These are phyloP conservation scores for Papilio polytes DNA, from an alignment of 1,140 invertebrate genomes.

Conservation along the genomic window DNA sequence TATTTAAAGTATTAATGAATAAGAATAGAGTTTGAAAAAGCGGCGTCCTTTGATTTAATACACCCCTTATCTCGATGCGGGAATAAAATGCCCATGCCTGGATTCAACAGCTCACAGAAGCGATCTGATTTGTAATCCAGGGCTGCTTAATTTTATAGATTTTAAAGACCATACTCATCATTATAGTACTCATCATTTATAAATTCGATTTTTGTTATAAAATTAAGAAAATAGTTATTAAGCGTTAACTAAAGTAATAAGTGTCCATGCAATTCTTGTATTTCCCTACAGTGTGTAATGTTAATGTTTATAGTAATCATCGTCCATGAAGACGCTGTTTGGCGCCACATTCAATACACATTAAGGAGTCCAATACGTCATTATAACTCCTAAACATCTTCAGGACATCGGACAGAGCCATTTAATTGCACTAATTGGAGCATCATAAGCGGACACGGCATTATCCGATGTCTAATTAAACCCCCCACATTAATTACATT, in stretches of 20 bases:
- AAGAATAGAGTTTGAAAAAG: constrained; percentile 70
- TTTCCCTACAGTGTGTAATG: background rate
- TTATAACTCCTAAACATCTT: constrained; percentile 49
- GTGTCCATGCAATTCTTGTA: background rate
- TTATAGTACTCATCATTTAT: too few species aligned
- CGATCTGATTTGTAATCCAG: constrained; percentile 25
- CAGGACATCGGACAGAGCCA: constrained; percentile 47
- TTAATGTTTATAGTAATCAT: constrained; percentile 12
- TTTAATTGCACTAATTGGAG: constrained; percentile 77
- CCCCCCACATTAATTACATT: constrained; percentile 76
- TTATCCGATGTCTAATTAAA: constrained; percentile 78
- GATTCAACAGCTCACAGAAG: background rate
- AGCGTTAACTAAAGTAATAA: too few species aligned
- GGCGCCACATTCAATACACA: constrained; percentile 2
- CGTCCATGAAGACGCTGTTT: background rate
- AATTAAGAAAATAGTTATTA: too few species aligned
- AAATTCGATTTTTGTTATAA: too few species aligned
- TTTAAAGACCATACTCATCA: background rate
- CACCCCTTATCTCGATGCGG: constrained; percentile 47
- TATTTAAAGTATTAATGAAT: constrained; percentile 79
- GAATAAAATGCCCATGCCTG: constrained; percentile 38
- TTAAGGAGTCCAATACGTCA: constrained; percentile 36
- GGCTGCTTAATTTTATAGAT: background rate
- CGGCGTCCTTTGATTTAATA: constrained; percentile 60
- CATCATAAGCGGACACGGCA: constrained; percentile 67